Evolutionary conservation across 2,888 invertebrate species (phyloP).

Genomic region (Strigamia transsilvanica): DNA sequence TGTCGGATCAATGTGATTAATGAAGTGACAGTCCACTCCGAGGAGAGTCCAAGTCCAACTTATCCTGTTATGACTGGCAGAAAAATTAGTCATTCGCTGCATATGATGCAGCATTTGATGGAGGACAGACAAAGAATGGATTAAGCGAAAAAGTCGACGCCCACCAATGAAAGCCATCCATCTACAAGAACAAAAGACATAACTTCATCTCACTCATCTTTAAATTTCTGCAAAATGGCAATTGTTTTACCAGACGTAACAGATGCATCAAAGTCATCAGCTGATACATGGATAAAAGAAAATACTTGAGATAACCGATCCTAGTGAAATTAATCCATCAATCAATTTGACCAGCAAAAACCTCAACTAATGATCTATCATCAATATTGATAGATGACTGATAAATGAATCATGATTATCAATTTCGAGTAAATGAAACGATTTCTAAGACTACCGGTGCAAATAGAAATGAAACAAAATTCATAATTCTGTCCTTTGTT

Average conservation of each 20-base stretch:
- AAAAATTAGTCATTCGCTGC: slow-evolving; percentile 1
- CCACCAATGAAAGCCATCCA: background rate
- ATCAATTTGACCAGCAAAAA: slow-evolving; percentile 8
- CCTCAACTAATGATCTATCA: background rate
- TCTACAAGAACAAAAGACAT: slow-evolving; percentile 8
- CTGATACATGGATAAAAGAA: background rate
- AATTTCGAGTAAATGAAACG: background rate
- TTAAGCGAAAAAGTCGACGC: background rate
- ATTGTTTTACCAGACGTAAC: background rate
- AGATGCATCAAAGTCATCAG: background rate
- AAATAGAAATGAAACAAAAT: background rate
- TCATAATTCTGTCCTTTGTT: background rate
- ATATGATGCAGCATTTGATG: slow-evolving; percentile 3
- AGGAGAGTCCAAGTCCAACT: background rate
- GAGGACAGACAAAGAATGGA: background rate
- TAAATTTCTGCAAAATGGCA: background rate
- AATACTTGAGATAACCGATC: background rate
- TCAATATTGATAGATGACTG: slow-evolving; percentile 1
- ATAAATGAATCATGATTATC: background rate
- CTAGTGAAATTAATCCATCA: background rate
- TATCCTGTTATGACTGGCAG: slow-evolving; percentile 3
- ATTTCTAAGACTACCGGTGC: background rate
- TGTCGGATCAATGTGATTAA: slow-evolving; percentile 3
- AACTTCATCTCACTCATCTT: background rate
- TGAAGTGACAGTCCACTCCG: background rate